Evolutionary conservation across 2,888 invertebrate genomes (phyloP), one percentile per base, ranked within the genome.

Genomic region (Gymnoscelis rufifasciata): DNA sequence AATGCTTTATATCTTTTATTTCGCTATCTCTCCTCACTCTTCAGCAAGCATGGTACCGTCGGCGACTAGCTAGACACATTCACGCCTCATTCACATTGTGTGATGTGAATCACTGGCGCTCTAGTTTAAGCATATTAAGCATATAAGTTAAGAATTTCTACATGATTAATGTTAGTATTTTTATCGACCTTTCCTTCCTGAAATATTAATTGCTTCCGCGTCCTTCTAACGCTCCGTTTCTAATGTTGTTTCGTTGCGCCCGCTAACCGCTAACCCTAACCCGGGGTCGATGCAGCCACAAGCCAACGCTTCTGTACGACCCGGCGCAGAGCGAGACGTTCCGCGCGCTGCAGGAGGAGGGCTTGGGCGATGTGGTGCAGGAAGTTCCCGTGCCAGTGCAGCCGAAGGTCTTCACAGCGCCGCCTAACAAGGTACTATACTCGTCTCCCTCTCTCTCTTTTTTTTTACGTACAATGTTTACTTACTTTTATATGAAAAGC

Each of bases 271-370:
- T 87, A 83, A 83, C 81, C 71, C n/a, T n/a, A n/a, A 65, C 74
- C 79, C 76, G 65, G 67, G 64, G 59, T 60, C 43, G 53, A 43
- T 47, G 64, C 78, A 90, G 90, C 69, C 82, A 87, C 79, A 92
- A 91, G 90, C 92, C 92, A 79, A 92, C 93, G 59, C 83, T 92
- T 75, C 91, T 90, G 75, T 96, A 93, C 90, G 95, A 96, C 90
- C 96, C 96, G 62, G 93, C 94, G 77, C 93, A 93, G 89, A 96
- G 95, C 74, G 95, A 95, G 82, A 95, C 96, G 48, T 95, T 92
- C 91, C 94, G 93, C 89, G 95, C 94, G 68, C 91, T 96, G 56
- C 94, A 95, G 82, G 96, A 96, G 82, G 91, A 92, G 59, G 91
- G 92, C 61, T 80, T 89, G 38, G 93, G 91, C 55, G 92, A 91